Conservation (phyloP, 2,888 invertebrate species). For the Neelides folsomi region DNA sequence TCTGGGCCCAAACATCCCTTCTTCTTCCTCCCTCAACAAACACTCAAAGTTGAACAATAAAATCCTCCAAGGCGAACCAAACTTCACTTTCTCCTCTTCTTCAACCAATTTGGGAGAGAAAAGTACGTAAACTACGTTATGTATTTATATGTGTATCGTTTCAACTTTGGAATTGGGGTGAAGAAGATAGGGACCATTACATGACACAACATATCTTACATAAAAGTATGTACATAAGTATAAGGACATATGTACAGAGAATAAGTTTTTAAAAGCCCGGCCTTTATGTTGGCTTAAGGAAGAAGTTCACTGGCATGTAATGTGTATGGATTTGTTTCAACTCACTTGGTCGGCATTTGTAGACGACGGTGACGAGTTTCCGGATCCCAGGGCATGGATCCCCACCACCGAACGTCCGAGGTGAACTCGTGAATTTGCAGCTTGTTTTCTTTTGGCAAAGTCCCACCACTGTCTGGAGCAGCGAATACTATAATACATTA, state of each 20-base stretch:
- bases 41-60: too few species aligned
- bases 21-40: too few species aligned
- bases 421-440: constrained; percentile 78
- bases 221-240: too few species aligned
- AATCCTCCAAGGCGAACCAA: too few species aligned
- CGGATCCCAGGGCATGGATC: constrained; percentile 84
- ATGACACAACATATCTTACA: too few species aligned
- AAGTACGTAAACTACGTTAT: too few species aligned
- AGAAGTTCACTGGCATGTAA: constrained; percentile 1
- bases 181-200: too few species aligned
- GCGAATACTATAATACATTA: constrained; percentile 51
- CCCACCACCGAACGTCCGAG: constrained; percentile 57
- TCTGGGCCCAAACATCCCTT: too few species aligned
- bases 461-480: constrained; percentile 85
- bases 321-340: constrained; percentile 34
- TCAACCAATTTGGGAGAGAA: too few species aligned
- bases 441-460: constrained; percentile 83
- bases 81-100: too few species aligned
- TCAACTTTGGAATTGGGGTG: too few species aligned
- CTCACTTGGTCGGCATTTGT: constrained; percentile 95
- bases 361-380: constrained; percentile 88
- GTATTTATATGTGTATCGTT: too few species aligned
- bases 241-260: not conserved
- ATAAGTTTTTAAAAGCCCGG: not conserved
- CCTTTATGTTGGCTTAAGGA: constrained; percentile 4